Conservation (phyloP, 2,113 vertebrate species). For the Tupaia chinensis region DNA sequence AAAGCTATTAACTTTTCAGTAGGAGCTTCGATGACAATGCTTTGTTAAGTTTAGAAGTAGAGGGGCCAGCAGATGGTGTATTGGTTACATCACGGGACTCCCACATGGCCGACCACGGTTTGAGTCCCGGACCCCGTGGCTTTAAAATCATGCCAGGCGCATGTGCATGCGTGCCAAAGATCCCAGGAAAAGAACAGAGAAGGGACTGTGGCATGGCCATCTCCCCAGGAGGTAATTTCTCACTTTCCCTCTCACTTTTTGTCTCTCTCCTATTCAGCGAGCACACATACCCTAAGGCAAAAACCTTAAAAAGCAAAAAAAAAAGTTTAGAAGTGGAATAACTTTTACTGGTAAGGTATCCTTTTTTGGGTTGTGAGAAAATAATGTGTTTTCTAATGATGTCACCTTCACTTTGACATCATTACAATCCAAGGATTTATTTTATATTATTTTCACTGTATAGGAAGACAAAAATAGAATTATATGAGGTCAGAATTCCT, state of each 20-base stretch:
- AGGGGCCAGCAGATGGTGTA: no score
- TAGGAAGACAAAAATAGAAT: conserved; percentile 39
- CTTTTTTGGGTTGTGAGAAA: conserved; percentile 3
- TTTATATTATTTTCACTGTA: conserved; percentile 50
- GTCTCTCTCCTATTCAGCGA: no score
- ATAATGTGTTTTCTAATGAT: conserved; percentile 7
- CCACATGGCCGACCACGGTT: no score
- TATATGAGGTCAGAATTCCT: background rate
- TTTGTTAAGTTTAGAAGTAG: background rate
- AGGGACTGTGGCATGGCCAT: background rate
- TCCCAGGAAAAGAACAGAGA: background rate
- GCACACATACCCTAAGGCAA: no score
- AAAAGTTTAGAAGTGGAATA: background rate
- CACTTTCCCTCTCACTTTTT: no score
- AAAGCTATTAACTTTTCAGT: conserved; percentile 37
- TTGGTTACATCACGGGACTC: no score
- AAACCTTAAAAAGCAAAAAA: background rate
- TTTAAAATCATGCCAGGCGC: no score
- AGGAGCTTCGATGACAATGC: background rate
- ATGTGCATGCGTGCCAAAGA: no score
- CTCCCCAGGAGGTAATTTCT: no score
- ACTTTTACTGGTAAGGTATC: background rate
- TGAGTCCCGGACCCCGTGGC: no score
- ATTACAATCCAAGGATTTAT: conserved; percentile 6
- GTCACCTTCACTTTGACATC: conserved; percentile 8